Base-by-base conservation (phyloP, 1,140 invertebrate species). In the Caenorhabditis inopinata region DNA sequence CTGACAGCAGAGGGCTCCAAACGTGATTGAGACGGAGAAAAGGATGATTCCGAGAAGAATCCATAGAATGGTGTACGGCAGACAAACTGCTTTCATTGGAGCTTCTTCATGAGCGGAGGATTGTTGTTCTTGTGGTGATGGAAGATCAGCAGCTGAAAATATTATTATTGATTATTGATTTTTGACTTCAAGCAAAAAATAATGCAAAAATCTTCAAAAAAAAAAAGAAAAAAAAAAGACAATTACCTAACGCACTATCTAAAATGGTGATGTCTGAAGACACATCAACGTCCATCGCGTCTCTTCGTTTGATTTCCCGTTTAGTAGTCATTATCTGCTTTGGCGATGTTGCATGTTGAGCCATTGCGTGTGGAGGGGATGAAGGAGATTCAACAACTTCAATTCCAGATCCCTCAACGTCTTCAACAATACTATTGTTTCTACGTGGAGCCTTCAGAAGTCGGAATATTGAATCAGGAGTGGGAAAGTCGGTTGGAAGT, bases 251-350 rank as follows among this genome's bases (percentile, higher is more conserved):
- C 29, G 86, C 81, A 42, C 83, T 83, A 62, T 87, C 86, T 46
- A 87, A 48, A 46, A 87, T 88, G 2, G 87, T 87, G 21, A 87
- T 21, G 38, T 87, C 87, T 18, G 87, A 85, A n/a, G 51, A 76
- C 25, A 87, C 82, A 27, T 87, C 86, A 47, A 87, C 85, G 32
- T 87, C 87, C 32, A 89, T 80, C 25, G 82, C 49, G 47, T 80
- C 74, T 74, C 79, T 75, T 80, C 79, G 25, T 35, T 76, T 76
- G 1, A 80, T 48, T 46, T 80, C 79, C 35, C 79, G 11, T 16
- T 74, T 73, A 7, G 49, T 53, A 6, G 49, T 68, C 38, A 29
- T 78, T 45, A 29, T 18, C 16, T 47, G 35, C 21, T 78, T 53
- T 16, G 76, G 68, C 1, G 75, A 58, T 38, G 74, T 38, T 38